These are phyloP conservation scores for Lasioglossum morio DNA, from an alignment of 2,888 invertebrate genomes.

Conservation along the genomic window DNA sequence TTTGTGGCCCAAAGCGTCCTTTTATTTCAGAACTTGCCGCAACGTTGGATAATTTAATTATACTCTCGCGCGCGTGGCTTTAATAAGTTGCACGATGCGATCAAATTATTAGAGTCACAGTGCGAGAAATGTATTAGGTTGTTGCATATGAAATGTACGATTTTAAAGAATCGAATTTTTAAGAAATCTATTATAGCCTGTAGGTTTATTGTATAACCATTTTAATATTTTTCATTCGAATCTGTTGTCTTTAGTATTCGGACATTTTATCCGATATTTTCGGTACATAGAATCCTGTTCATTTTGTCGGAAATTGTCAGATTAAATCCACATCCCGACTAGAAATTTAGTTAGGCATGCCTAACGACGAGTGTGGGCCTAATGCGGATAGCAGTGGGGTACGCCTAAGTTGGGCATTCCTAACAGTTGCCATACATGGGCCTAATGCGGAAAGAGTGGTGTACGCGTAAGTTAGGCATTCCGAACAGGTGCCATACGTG, in stretches of 20 bases:
- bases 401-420: no score
- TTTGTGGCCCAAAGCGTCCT: background rate
- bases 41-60: background rate
- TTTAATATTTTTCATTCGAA: background rate
- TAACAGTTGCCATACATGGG: no score
- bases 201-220: background rate
- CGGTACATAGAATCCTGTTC: background rate
- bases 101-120: background rate
- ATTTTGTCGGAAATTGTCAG: background rate
- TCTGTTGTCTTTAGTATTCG: no score
- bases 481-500: no score
- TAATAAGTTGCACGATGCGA: background rate
- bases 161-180: no score
- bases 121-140: background rate
- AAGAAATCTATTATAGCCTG: no score
- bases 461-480: no score
- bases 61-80: background rate
- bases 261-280: background rate
- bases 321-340: no score
- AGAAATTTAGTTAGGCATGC: no score
- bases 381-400: no score
- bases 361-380: no score
- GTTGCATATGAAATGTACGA: background rate
- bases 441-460: no score
- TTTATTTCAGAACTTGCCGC: background rate